Conservation (phyloP, 2,113 vertebrate species). For the Sturnus vulgaris region DNA sequence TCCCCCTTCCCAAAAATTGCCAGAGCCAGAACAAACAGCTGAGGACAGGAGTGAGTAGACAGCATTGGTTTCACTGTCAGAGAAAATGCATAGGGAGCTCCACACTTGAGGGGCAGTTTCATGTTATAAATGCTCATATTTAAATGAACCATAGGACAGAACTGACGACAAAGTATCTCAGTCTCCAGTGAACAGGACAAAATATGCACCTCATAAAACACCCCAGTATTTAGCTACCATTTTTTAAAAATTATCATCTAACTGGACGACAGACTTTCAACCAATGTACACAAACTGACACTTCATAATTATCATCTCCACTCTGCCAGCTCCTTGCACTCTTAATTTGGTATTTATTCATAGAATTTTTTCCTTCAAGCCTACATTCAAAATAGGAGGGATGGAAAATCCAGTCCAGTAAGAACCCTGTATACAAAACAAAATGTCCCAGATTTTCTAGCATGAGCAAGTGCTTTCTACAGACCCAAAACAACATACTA, state of each 20-base stretch:
- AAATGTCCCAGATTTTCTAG: conserved; percentile 52
- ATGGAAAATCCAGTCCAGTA: conserved; percentile 6
- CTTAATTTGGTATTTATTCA: neutral
- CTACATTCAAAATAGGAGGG: neutral
- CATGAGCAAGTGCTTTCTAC: conserved; percentile 13
- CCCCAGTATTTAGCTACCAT: neutral
- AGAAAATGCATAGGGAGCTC: neutral
- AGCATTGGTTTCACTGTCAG: neutral
- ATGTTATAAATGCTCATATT: neutral
- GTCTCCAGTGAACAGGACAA: neutral
- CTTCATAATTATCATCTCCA: neutral
- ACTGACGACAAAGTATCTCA: neutral
- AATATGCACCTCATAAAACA: neutral
- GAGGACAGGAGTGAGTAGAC: neutral
- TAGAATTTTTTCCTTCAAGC: neutral
- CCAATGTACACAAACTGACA: neutral
- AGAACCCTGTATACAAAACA: conserved; percentile 3
- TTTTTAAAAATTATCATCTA: neutral
- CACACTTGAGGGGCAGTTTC: neutral
- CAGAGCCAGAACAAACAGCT: neutral
- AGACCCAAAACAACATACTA: conserved; percentile 56
- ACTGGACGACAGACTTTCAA: neutral
- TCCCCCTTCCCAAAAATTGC: fast-evolving
- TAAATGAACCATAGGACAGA: neutral
- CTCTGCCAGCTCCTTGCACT: neutral